Conservation (phyloP, 2,113 vertebrate species). For the Saguinus imperator region DNA sequence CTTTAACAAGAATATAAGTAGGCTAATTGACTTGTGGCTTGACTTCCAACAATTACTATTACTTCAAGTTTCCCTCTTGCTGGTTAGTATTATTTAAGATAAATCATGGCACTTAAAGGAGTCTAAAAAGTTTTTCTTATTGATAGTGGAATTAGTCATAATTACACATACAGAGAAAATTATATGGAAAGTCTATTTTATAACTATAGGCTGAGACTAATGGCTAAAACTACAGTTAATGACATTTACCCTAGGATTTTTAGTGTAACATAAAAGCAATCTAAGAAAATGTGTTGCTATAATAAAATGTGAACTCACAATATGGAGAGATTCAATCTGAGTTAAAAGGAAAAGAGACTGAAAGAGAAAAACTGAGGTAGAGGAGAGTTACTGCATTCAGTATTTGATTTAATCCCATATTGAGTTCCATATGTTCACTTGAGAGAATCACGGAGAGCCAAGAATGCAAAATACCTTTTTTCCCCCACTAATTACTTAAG, state of each 20-base stretch:
- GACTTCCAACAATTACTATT: not conserved
- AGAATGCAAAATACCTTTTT: not conserved
- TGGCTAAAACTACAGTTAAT: not conserved
- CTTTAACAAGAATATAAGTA: not conserved
- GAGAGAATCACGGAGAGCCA: slow-evolving; percentile 7
- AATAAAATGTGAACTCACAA: slow-evolving; percentile 30
- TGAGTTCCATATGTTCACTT: slow-evolving; percentile 50
- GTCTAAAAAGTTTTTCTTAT: not conserved
- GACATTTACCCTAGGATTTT: slow-evolving; percentile 27
- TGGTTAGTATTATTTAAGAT: not conserved
- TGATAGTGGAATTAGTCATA: slow-evolving; percentile 3
- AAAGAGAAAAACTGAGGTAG: slow-evolving; percentile 39
- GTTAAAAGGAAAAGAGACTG: slow-evolving; percentile 34
- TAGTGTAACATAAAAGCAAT: slow-evolving; percentile 1
- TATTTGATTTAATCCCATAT: slow-evolving; percentile 38
- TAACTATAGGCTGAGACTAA: not conserved
- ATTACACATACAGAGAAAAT: not conserved
- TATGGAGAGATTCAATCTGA: slow-evolving; percentile 32
- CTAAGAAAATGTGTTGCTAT: not conserved
- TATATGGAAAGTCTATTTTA: not conserved
- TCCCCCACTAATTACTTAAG: slow-evolving; percentile 15
- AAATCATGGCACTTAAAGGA: not conserved
- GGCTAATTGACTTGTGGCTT: slow-evolving; percentile 5
- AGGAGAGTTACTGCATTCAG: not conserved
- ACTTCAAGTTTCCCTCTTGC: not conserved